Base-by-base conservation (phyloP, 2,797 vertebrate species). In the Cryptoblepharus egeriae region DNA sequence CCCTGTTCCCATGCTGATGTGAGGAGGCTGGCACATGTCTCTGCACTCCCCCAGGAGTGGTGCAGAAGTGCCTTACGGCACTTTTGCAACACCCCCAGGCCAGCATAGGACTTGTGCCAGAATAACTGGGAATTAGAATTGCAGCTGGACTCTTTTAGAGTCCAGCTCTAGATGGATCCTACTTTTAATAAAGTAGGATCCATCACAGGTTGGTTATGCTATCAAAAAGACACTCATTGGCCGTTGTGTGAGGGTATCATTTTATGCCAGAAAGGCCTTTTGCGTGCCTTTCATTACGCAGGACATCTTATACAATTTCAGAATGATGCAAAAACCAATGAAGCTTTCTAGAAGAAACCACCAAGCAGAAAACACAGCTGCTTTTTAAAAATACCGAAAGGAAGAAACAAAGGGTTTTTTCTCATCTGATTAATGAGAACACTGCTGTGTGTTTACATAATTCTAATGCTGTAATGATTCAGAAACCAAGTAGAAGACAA, bases 271-370 rank as follows among this genome's bases (percentile, higher is more conserved):
- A 11, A 2, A 13, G 30, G 57, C n/a, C 9, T 61, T 71, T 49
- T 85, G 74, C 45, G 20, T 83, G 42, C 55, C 0, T 39, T 13
- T 60, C 78, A 32, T 15, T 0, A 72, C 4, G 1, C 61, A 30
- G 1, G 45, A 77, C 71, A 49, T 2, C 39, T 83, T 67, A 32
- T 78, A 83, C 0, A 12, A 83, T 80, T 81, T 75, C 81, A 86
- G n/a, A 67, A 70, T 81, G 68, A 86, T 60, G 87, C 86, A 87
- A 86, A 85, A 70, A 79, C 35, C 80, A 87, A 68, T 71, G 76
- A 82, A 87, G n/a, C 65, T 60, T 49, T 74, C 32, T 28, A 39
- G 79, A 26, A 55, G 55, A 75, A 84, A 81, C 67, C 64, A 0
- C 52, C 1, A 1, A 60, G 30, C 63, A 70, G 65, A 80, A 85